Evolutionary conservation across 64 coral and sea anemone species (phyloP).

Genomic region (Montipora capricornis): DNA sequence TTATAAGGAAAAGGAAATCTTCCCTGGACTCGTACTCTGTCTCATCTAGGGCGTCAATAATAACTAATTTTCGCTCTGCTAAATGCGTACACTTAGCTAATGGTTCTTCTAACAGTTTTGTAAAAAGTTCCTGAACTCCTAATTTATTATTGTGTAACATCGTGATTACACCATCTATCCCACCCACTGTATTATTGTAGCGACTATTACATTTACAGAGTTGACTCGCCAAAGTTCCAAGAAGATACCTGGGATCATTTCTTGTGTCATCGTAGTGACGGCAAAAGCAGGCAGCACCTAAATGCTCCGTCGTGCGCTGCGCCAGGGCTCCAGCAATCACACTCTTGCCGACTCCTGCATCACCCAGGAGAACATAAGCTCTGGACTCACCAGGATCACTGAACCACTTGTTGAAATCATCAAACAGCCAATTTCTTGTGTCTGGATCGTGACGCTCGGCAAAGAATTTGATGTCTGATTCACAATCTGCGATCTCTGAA

Average conservation of each 20-base stretch:
- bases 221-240: too few relatives aligned
- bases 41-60: constrained; percentile 53
- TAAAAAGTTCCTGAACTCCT: background rate
- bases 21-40: constrained; percentile 40
- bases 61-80: background rate
- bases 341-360: constrained; percentile 33
- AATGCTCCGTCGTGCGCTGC: too few relatives aligned
- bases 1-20: constrained; percentile 31
- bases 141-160: background rate
- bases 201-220: too few relatives aligned
- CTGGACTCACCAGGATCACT: background rate
- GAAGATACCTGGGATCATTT: too few relatives aligned
- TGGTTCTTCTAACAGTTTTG: constrained; percentile 41
- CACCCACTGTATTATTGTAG: background rate
- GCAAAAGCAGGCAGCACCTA: too few relatives aligned
- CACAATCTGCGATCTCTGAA: background rate
- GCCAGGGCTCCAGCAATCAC: background rate
- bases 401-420: background rate
- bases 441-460: background rate
- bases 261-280: too few relatives aligned
- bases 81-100: background rate
- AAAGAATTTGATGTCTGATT: background rate
- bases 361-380: background rate
- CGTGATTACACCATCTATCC: background rate
- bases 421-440: constrained; percentile 26